Conservation (phyloP, 2,797 vertebrate species). For the Euthynnus affinis region DNA sequence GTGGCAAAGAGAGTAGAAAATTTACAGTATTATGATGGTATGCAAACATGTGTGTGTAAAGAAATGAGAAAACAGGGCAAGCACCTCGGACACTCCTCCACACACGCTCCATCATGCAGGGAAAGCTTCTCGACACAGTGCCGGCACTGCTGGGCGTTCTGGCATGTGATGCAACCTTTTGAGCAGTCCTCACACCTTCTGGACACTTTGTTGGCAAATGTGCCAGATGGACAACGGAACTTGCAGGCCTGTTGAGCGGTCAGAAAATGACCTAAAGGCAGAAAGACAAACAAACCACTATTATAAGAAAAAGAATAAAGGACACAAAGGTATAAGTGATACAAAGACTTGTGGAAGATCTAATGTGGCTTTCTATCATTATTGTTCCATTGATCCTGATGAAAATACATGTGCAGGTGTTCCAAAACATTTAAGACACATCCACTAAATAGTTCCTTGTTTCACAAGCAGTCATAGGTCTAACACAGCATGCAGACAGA, state of each 20-base stretch:
- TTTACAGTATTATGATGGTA: not conserved
- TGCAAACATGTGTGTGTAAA: not conserved
- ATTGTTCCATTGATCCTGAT: no score
- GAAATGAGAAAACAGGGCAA: constrained; percentile 30
- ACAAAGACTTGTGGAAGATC: not conserved
- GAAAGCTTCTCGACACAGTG: constrained; percentile 84
- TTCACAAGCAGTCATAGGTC: not conserved
- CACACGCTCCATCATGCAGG: constrained; percentile 89
- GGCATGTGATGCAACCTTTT: constrained; percentile 75
- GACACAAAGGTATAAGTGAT: not conserved
- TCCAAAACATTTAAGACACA: constrained; percentile 5
- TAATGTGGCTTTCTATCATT: no score
- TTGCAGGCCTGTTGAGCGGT: constrained; percentile 80
- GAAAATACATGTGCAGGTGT: not conserved
- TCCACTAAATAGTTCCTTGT: not conserved
- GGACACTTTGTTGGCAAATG: constrained; percentile 81
- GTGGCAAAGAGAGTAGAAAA: constrained; percentile 6
- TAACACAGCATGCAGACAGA: not conserved
- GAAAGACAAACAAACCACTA: constrained; percentile 4
- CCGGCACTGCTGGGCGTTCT: constrained; percentile 78
- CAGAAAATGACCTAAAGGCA: constrained; percentile 66
- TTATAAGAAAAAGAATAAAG: not conserved
- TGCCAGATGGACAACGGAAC: constrained; percentile 85
- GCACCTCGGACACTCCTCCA: constrained; percentile 88
- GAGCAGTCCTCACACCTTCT: constrained; percentile 89